Conservation (phyloP, 2,797 vertebrate genomes). For the Xiphophorus birchmanni region DNA sequence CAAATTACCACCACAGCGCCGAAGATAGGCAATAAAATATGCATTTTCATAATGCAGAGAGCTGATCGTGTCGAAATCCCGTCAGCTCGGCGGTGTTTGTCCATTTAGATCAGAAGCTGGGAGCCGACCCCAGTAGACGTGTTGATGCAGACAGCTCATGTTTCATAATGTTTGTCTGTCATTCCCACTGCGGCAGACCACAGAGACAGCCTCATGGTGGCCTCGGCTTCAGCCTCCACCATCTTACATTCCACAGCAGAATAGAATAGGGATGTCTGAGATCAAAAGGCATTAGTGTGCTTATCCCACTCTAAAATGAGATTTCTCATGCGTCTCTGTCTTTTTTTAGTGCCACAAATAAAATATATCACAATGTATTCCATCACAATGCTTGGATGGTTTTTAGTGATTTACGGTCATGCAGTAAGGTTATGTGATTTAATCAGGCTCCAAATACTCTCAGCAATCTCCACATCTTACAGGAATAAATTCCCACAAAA, state of each 20-base stretch:
- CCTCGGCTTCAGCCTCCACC: slow-evolving; percentile 38
- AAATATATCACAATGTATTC: slow-evolving; percentile 33
- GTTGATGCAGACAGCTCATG: slow-evolving; percentile 50
- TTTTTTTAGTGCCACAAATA: background rate
- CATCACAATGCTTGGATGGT: slow-evolving; percentile 45
- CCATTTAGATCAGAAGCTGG: slow-evolving; percentile 26
- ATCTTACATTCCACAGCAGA: slow-evolving; percentile 56
- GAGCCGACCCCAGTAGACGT: slow-evolving; percentile 32
- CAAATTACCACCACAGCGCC: slow-evolving; percentile 13
- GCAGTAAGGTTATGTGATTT: slow-evolving; percentile 47
- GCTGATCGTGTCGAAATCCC: slow-evolving; percentile 32
- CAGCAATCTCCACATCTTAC: slow-evolving; percentile 29
- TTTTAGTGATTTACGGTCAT: slow-evolving; percentile 46
- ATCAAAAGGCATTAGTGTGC: slow-evolving; percentile 13
- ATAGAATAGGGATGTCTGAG: slow-evolving; percentile 15
- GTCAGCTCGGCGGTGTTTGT: slow-evolving; percentile 22
- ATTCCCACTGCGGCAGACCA: slow-evolving; percentile 58
- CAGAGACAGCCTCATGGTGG: slow-evolving; percentile 62
- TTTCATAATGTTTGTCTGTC: slow-evolving; percentile 56
- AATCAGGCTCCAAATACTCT: slow-evolving; percentile 43
- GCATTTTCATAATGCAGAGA: slow-evolving; percentile 33
- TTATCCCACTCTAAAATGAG: slow-evolving; percentile 18
- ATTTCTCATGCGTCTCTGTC: slow-evolving; percentile 8
- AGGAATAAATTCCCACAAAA: slow-evolving; percentile 34
- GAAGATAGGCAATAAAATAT: slow-evolving; percentile 27